phyloP scores from a whole-genome alignment of 2,888 invertebrate genomes.

The Idaea aversata region DNA sequence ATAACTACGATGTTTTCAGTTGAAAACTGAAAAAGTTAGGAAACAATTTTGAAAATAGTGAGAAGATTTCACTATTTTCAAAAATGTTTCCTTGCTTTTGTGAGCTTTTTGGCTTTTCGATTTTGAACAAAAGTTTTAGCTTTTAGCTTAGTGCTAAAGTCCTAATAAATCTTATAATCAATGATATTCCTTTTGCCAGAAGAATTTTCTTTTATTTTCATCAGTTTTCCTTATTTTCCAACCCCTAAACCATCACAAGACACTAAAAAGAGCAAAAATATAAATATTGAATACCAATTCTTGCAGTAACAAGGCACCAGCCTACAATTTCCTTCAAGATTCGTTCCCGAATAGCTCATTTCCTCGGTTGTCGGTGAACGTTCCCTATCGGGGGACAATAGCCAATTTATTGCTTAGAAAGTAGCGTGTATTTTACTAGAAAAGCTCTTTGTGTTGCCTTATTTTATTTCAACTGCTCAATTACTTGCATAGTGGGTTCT shows the following conservation, averaged over 20 bases:
- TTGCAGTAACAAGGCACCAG: background rate
- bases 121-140: too few relatives aligned
- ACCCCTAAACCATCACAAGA: background rate
- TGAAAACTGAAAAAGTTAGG: too few relatives aligned
- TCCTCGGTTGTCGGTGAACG: slow-evolving; percentile 8
- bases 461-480: background rate
- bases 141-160: too few relatives aligned
- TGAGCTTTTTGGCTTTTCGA: too few relatives aligned
- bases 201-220: background rate
- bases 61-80: too few relatives aligned
- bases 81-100: too few relatives aligned
- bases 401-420: background rate
- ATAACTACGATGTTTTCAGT: too few relatives aligned
- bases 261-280: background rate
- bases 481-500: background rate
- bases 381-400: slow-evolving; percentile 4
- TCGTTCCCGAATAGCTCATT: background rate
- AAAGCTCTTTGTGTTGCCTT: background rate
- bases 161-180: background rate
- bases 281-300: background rate
- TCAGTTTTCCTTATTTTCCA: background rate
- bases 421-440: slow-evolving; percentile 1
- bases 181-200: too few relatives aligned
- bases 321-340: background rate
- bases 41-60: too few relatives aligned